Evolutionary conservation across 2,113 vertebrate species (phyloP), one percentile per base, ranked within the genome.

Genomic region (Sebastes schlegelii): DNA sequence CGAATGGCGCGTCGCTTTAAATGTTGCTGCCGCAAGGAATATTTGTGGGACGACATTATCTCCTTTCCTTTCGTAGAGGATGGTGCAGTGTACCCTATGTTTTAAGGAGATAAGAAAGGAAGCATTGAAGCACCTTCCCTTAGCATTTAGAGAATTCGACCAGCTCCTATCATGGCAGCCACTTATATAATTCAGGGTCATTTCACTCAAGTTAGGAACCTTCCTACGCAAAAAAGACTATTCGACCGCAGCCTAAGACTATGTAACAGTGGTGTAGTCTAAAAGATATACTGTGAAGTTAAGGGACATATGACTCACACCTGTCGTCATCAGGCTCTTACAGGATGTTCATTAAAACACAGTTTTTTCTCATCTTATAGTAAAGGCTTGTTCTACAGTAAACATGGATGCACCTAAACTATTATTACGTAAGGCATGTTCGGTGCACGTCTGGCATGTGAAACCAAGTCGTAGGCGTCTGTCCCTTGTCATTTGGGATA

Each of bases 181-280:
- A 12, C 21, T 58, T 13, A 2, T 23, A 61, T 34, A 16, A 6
- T 61, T 61, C 3, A 23, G 6, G 61, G 40, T 43, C 14, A 64
- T 48, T 66, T 66, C n/a, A 48, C 11, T 66, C 64, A 23, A 66
- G 21, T 48, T 4, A 66, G 1, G 8, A 66, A 13, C 17, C 17
- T 64, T 64, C 17, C 5, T n/a, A 43, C 19, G 19, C 10, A 65
- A 65, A 46, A 46, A n/a, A 48, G 64, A 46, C 43, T 13, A 13
- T 23, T 48, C 1, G 19, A 66, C 63, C 19, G 1, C 43, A 46
- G 61, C 34, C 8, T 43, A 58, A 54, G n/a, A 45, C 40, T 19
- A 7, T 45, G 9, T 68, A n/a, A 52, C 55, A 54, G 70, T 65
- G 26, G 54, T 69, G 64, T 40, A 49, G 71, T 75, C 63, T 49